Base-by-base conservation (phyloP, 1,140 invertebrate genomes). In the Colletes latitarsis region DNA sequence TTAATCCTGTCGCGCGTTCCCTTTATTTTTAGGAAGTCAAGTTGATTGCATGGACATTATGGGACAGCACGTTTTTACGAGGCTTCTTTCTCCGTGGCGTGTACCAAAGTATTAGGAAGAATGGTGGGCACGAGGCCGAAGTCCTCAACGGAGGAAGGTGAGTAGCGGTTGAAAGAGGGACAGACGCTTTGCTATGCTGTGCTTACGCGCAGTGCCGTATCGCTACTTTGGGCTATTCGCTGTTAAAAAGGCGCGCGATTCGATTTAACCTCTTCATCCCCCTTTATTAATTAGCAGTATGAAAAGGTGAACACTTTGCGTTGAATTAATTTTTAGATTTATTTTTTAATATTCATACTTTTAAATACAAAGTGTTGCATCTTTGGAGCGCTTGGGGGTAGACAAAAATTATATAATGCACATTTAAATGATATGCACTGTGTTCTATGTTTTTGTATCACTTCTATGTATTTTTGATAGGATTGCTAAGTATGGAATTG, bases 61-160 rank as follows among this genome's bases (percentile, higher is more conserved):
- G 77, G 49, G 60, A 52, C 70, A 79, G 49, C 69, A 57, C 69
- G 41, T 79, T 79, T 79, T 79, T 79, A 57, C 21, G 12, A 3
- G 41, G 52, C 52, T 66, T 77, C 73, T 78, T 88, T 83, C 80
- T 73, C 70, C 43, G 68, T 81, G 60, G 74, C 62, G 81, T 84
- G 83, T 84, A 88, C 82, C 80, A 85, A 89, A 84, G 79, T 85
- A 90, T 89, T 88, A 88, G 88, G 85, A 89, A 85, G 83, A 84
- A 88, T 88, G 82, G 80, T 81, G 86, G 85, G 85, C 89, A 90
- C 87, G 89, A 89, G 88, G 82, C 85, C 81, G 88, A 82, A 83
- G 63, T 88, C 83, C 85, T 88, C 86, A 41, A 49, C 60, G 21
- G 66, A 81, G 57, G 82, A 88, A 87, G 83, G 78, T 82, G 81